Conservation (phyloP, 2,888 invertebrate species). For the Alsophila aescularia region DNA sequence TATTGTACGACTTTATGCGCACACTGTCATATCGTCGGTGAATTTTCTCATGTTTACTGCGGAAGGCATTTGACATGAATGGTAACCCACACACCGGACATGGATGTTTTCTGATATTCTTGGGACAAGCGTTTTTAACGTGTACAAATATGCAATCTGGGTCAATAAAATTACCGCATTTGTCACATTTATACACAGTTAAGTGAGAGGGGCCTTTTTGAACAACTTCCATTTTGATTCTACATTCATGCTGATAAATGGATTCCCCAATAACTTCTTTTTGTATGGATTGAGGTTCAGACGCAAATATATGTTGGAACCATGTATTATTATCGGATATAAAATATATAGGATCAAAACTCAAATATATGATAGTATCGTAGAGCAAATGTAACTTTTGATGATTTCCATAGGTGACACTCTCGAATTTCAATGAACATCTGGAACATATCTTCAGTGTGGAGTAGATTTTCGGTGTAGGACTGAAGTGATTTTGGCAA, state of each 20-base stretch:
- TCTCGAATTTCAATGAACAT: slow-evolving; percentile 52
- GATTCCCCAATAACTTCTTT: slow-evolving; percentile 51
- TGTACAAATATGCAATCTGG: slow-evolving; percentile 52
- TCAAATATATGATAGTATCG: slow-evolving; percentile 39
- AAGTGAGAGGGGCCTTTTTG: slow-evolving; percentile 53
- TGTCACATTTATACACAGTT: slow-evolving; percentile 62
- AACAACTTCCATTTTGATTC: slow-evolving; percentile 60
- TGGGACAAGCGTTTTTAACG: slow-evolving; percentile 46
- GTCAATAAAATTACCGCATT: slow-evolving; percentile 57
- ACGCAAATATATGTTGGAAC: slow-evolving; percentile 60
- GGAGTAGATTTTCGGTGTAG: slow-evolving; percentile 25
- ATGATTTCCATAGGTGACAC: slow-evolving; percentile 45
- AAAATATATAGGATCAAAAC: slow-evolving; percentile 62
- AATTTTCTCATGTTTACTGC: slow-evolving; percentile 54
- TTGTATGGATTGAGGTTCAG: slow-evolving; percentile 42
- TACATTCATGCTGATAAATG: slow-evolving; percentile 62
- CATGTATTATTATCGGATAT: slow-evolving; percentile 55
- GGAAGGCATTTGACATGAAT: slow-evolving; percentile 49
- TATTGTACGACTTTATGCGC: slow-evolving; percentile 51
- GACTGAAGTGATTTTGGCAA: slow-evolving; percentile 61
- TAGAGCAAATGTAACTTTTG: slow-evolving; percentile 41
- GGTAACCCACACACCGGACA: slow-evolving; percentile 59
- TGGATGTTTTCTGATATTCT: slow-evolving; percentile 45
- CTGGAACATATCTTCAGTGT: slow-evolving; percentile 31
- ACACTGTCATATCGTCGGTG: slow-evolving; percentile 43